Evolutionary conservation across 2,113 vertebrate species (phyloP).

Genomic region (Nanger granti): DNA sequence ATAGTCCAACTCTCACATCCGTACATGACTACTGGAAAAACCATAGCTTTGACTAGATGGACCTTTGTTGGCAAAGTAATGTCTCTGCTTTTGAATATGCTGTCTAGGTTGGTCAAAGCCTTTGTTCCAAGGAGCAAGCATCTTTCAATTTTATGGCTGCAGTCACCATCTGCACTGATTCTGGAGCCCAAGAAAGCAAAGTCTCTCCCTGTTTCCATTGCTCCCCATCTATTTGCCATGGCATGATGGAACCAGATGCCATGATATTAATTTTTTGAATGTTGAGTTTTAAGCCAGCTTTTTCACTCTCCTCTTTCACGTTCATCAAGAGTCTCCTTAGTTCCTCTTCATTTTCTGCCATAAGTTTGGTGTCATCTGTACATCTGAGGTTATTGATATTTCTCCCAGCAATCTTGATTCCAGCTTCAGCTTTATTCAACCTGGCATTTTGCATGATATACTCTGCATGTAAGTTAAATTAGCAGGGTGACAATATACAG

Average conservation of each 20-base stretch:
- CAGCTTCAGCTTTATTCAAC: not conserved
- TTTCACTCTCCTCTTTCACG: not conserved
- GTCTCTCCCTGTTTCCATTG: not conserved
- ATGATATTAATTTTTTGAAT: not conserved
- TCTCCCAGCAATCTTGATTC: not conserved
- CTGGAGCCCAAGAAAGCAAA: not conserved
- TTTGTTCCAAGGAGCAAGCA: not conserved
- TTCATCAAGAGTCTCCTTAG: not conserved
- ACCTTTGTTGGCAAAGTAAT: not conserved
- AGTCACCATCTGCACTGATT: not conserved
- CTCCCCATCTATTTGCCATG: not conserved
- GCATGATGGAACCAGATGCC: not conserved
- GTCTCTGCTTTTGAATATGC: not conserved
- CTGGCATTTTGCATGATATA: not conserved
- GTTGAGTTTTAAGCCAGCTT: not conserved
- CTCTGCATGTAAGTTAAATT: not conserved
- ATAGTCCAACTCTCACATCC: not conserved
- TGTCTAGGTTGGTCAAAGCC: not conserved
- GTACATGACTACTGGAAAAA: not conserved
- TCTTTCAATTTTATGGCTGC: not conserved
- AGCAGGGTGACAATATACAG: not conserved
- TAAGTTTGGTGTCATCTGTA: not conserved
- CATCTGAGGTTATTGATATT: not conserved
- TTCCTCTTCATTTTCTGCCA: not conserved
- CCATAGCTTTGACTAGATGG: not conserved